These are phyloP conservation scores for Notocelia uddmanniana DNA, from an alignment of 2,888 invertebrate genomes.

Conservation along the genomic window DNA sequence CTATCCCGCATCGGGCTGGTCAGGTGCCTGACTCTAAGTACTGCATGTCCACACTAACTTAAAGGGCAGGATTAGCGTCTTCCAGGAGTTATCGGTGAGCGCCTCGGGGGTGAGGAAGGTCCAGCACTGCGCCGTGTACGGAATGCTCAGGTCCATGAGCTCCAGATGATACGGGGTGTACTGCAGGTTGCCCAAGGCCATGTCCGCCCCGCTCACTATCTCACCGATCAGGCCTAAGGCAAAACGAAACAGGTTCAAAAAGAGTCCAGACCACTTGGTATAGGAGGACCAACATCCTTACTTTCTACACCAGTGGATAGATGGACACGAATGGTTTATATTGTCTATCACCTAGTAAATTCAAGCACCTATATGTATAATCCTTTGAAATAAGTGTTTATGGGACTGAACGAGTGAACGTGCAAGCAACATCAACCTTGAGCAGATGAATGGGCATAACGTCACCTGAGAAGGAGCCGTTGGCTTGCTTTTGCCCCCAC, in stretches of 20 bases:
- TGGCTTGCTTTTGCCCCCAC: conserved; percentile 88
- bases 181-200: conserved; percentile 92
- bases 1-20: no score
- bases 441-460: not conserved
- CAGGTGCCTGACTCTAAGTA: no score
- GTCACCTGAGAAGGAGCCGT: conserved; percentile 88
- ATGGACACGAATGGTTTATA: no score
- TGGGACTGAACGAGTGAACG: no score
- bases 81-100: conserved; percentile 93
- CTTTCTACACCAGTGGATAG: no score
- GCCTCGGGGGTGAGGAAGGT: conserved; percentile 94
- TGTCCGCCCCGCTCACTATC: conserved; percentile 89
- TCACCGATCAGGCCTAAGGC: conserved; percentile 90
- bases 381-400: no score
- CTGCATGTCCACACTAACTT: conserved; percentile 78
- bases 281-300: no score
- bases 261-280: no score
- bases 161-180: conserved; percentile 89
- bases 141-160: conserved; percentile 90
- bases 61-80: conserved; percentile 92
- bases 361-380: no score
- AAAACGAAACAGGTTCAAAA: not conserved
- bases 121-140: conserved; percentile 93
- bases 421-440: no score
- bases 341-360: no score